These are phyloP conservation scores for Cossypha heuglini DNA, from an alignment of 2,797 vertebrate genomes.

Conservation along the genomic window DNA sequence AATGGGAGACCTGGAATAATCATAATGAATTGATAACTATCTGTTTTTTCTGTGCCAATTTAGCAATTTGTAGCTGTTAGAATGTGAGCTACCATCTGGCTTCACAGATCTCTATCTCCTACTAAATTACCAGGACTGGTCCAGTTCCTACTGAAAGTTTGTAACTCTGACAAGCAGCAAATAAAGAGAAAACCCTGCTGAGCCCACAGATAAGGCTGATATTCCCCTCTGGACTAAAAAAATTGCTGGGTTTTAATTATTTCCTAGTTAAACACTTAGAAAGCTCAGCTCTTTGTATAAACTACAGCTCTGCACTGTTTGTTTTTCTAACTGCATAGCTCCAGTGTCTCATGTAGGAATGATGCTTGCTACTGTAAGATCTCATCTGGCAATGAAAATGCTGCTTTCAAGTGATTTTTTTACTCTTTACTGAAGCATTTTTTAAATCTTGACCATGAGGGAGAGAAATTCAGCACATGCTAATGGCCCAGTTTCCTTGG, in stretches of 20 bases:
- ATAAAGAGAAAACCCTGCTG: background rate
- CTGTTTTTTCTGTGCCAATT: conserved; percentile 35
- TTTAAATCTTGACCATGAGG: background rate
- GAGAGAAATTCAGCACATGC: background rate
- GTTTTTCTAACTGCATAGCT: background rate
- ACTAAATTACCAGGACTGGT: conserved; percentile 10
- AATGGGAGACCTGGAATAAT: background rate
- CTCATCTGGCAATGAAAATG: background rate
- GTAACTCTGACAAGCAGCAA: background rate
- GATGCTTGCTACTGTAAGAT: background rate
- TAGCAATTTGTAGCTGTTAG: conserved; percentile 58
- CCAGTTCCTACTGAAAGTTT: background rate
- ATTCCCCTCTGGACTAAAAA: background rate
- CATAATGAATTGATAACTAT: background rate
- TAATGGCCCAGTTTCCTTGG: background rate
- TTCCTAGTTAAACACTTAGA: background rate
- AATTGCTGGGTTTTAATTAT: background rate
- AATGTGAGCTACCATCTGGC: conserved; percentile 29
- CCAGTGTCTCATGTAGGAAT: background rate
- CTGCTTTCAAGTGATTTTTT: background rate
- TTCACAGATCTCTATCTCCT: conserved; percentile 32
- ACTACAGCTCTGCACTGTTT: background rate
- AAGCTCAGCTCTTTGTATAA: background rate
- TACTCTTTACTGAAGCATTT: background rate
- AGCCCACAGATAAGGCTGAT: background rate